phyloP scores from a whole-genome alignment of 2,113 vertebrate species.

The Clinocottus analis region DNA sequence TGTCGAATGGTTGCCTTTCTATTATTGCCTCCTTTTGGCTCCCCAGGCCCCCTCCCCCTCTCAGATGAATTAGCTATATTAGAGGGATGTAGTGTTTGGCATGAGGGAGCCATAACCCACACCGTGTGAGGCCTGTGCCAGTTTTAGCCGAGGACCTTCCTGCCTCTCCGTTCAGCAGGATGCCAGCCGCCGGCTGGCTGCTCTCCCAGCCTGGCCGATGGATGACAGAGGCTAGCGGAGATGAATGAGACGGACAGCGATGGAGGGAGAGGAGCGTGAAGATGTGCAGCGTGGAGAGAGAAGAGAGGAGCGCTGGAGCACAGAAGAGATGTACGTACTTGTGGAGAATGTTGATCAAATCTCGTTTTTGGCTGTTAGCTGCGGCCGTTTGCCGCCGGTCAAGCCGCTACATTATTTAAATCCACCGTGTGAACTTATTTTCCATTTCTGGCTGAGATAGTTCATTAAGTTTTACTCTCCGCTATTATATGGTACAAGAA shows the following conservation, averaged over 20 bases:
- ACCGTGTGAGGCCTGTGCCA: constrained; percentile 69
- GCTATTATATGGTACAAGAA: no score
- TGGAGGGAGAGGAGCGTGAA: constrained; percentile 14
- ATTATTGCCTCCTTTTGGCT: constrained; percentile 33
- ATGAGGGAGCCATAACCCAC: constrained; percentile 57
- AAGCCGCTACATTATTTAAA: no score
- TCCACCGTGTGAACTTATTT: no score
- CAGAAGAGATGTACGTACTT: no score
- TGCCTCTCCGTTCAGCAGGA: constrained; percentile 64
- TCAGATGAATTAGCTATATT: constrained; percentile 76
- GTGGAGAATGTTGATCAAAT: background rate
- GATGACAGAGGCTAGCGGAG: constrained; percentile 64
- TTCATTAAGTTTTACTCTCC: no score
- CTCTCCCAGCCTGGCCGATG: constrained; percentile 68
- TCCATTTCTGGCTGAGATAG: no score
- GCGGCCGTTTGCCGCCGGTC: no score
- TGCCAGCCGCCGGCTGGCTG: constrained; percentile 67
- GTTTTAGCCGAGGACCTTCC: constrained; percentile 71
- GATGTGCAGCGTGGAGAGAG: constrained; percentile 30
- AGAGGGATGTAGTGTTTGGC: constrained; percentile 70
- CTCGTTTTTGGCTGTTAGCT: no score
- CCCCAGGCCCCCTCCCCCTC: constrained; percentile 39
- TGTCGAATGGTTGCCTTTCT: constrained; percentile 37
- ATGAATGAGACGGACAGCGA: constrained; percentile 50
- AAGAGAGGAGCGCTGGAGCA: constrained; percentile 14